Conservation (phyloP, 2,797 vertebrate genomes). For the Eutrigla gurnardus region DNA sequence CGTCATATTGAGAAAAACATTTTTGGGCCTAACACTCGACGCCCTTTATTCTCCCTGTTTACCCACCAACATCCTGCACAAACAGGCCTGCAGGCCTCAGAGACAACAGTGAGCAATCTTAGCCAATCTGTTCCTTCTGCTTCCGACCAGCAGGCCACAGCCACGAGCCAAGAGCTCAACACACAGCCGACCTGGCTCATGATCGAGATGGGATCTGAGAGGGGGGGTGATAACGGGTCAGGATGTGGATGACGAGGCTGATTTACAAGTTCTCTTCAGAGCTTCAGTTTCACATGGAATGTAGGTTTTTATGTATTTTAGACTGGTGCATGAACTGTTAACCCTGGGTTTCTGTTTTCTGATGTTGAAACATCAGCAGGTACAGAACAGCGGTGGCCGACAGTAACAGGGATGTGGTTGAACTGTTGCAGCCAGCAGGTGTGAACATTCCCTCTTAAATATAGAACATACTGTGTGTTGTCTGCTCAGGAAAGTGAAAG, state of each 20-base stretch:
- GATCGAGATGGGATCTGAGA: constrained; percentile 40
- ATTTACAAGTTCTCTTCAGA: constrained; percentile 22
- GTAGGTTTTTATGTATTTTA: constrained; percentile 33
- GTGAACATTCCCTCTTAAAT: constrained; percentile 30
- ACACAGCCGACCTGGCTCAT: constrained; percentile 51
- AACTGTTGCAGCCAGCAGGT: constrained; percentile 34
- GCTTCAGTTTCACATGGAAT: constrained; percentile 14
- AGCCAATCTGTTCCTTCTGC: constrained; percentile 75
- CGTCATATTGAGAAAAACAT: background rate
- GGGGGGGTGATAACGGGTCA: constrained; percentile 26
- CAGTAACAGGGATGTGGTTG: constrained; percentile 27
- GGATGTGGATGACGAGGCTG: constrained; percentile 39
- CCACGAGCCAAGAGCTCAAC: constrained; percentile 59
- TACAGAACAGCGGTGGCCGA: background rate
- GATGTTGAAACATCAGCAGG: background rate
- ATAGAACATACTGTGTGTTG: background rate
- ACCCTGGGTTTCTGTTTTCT: constrained; percentile 8
- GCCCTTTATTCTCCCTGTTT: constrained; percentile 69
- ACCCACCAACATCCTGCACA: constrained; percentile 79
- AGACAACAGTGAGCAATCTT: constrained; percentile 77
- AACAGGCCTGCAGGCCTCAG: constrained; percentile 66
- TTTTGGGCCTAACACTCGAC: constrained; percentile 33
- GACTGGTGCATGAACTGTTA: constrained; percentile 14
- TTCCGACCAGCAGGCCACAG: constrained; percentile 54
- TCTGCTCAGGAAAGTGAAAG: constrained; percentile 1